phyloP scores from a whole-genome alignment of 2,113 vertebrate genomes.

The human (Homo sapiens) region GRCh38 chr11:130381001-130381500 shows the following conservation, averaged over 20 bases:
- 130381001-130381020: neutral
- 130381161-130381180: neutral
- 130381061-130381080: neutral
- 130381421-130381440: neutral
- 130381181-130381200: neutral
- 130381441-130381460: neutral
- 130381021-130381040: neutral
- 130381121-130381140: neutral
- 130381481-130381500: neutral
- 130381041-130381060: neutral
- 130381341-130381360: neutral
- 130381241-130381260: neutral
- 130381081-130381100: neutral
- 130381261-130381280: conserved; percentile 20
- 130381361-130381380: neutral
- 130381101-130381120: neutral
- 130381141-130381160: neutral
- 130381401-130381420: neutral
- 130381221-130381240: neutral
- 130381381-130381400: neutral
- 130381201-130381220: neutral
- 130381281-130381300: conserved; percentile 36
- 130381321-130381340: conserved; percentile 51
- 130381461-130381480: neutral
- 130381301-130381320: conserved; percentile 9